A percentile compares a stretch with the other conserved stretches of the same genome.
These are phyloP conservation scores for Drosophila planitibia DNA, from an alignment of 2,888 invertebrate species.

Conservation along the genomic window DNA sequence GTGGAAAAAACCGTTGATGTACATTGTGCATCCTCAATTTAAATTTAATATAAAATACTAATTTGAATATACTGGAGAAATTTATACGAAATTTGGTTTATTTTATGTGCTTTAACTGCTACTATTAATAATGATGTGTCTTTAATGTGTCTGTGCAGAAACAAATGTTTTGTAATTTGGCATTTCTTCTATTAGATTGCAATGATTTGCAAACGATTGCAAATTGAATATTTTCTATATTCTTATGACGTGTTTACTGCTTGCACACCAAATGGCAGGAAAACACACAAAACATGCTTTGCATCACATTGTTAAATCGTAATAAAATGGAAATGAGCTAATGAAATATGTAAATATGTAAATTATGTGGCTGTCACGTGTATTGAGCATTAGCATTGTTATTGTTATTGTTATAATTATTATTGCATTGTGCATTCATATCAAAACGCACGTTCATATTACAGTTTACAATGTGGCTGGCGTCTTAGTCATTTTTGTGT, in stretches of 20 bases:
- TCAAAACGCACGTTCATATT: slow-evolving; percentile 11
- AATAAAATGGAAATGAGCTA: slow-evolving; percentile 10
- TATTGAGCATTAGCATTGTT: slow-evolving; percentile 13
- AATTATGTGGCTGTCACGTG: neutral
- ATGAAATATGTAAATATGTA: slow-evolving; percentile 32
- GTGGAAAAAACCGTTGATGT: neutral
- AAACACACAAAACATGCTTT: neutral
- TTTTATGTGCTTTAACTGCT: neutral
- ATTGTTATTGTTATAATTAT: slow-evolving; percentile 5
- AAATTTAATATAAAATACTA: neutral
- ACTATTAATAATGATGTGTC: neutral
- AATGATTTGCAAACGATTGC: neutral
- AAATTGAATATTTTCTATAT: neutral
- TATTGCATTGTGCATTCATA: slow-evolving; percentile 26
- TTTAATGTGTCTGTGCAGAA: neutral
- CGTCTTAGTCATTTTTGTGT: slow-evolving; percentile 20
- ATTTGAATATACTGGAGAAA: neutral
- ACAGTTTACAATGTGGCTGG: slow-evolving; percentile 1
- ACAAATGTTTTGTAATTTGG: neutral
- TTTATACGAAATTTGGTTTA: neutral
- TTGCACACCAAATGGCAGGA: neutral
- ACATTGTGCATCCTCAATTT: neutral
- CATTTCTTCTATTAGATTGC: neutral
- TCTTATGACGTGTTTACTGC: neutral
- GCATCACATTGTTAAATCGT: slow-evolving; percentile 35